phyloP scores from a whole-genome alignment of 2,888 invertebrate species.

The Caenorhabditis auriculariae region DNA sequence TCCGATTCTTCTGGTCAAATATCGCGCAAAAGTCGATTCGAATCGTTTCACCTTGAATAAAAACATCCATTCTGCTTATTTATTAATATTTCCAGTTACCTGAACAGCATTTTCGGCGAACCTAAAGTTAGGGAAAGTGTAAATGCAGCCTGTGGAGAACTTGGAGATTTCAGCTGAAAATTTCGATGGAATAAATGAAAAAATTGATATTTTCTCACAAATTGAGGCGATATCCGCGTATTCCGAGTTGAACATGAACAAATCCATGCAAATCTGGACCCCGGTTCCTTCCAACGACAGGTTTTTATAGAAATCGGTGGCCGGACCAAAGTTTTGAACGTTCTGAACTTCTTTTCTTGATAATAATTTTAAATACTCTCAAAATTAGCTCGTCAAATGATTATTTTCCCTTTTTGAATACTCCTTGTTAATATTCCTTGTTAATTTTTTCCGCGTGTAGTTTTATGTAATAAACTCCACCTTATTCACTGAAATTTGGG shows the following conservation, averaged over 20 bases:
- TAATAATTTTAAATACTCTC: too few relatives aligned
- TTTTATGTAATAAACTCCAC: too few relatives aligned
- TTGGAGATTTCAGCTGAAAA: conserved; percentile 79
- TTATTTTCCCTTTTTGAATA: too few relatives aligned
- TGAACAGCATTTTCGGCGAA: conserved; percentile 11
- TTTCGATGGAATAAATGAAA: background rate
- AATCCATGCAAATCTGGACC: conserved; percentile 73
- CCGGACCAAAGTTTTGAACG: conserved; percentile 82
- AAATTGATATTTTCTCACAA: conserved; percentile 71
- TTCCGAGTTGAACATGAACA: conserved; percentile 88
- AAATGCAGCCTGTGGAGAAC: conserved; percentile 89
- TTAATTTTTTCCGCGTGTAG: too few relatives aligned
- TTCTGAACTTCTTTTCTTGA: too few relatives aligned
- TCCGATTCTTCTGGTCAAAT: conserved; percentile 92
- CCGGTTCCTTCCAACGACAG: conserved; percentile 93
- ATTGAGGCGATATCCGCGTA: conserved; percentile 92
- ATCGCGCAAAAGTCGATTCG: conserved; percentile 78
- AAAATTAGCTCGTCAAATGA: too few relatives aligned
- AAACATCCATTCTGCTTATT: background rate
- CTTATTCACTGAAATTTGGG: too few relatives aligned
- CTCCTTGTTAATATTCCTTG: too few relatives aligned
- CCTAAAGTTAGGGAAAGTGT: conserved; percentile 84
- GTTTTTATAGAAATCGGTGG: conserved; percentile 95
- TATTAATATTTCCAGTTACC: conserved; percentile 7
- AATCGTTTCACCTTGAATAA: conserved; percentile 74